A percentile compares a stretch with the other conserved stretches of the same genome.
Evolutionary conservation across 2,888 invertebrate species (phyloP).

Genomic region (Callyntrura sp.): DNA sequence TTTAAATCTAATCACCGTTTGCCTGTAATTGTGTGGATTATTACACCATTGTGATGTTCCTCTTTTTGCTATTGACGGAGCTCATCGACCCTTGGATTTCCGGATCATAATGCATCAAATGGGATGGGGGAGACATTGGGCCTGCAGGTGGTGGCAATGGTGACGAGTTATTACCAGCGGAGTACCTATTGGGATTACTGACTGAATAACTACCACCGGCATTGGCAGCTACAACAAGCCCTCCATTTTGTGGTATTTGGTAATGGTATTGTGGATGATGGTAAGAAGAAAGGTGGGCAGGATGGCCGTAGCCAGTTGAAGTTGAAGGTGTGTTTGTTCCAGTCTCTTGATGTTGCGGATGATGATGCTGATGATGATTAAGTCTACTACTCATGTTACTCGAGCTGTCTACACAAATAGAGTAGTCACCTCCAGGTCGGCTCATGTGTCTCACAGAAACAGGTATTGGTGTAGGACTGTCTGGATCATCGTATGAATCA

Average conservation of each 20-base stretch:
- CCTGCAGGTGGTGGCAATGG: conserved; percentile 69
- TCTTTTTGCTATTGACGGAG: conserved; percentile 86
- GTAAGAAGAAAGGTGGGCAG: conserved; percentile 61
- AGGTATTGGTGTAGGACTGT: conserved; percentile 83
- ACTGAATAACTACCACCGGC: conserved; percentile 62
- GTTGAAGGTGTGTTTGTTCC: conserved; percentile 60
- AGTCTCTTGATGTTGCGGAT: conserved; percentile 70
- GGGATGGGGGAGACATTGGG: conserved; percentile 74
- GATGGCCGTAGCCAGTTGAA: conserved; percentile 59
- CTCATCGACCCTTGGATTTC: conserved; percentile 87
- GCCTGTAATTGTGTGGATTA: background rate
- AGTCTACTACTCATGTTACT: conserved; percentile 76
- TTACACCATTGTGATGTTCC: conserved; percentile 89
- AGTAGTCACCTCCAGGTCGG: conserved; percentile 78
- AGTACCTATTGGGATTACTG: conserved; percentile 77
- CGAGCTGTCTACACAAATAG: conserved; percentile 81
- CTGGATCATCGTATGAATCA: conserved; percentile 83
- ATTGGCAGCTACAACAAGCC: conserved; percentile 71
- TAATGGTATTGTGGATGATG: conserved; percentile 79
- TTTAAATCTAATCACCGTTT: conserved; percentile 8
- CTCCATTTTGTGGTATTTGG: conserved; percentile 82
- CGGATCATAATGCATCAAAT: conserved; percentile 85
- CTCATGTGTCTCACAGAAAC: conserved; percentile 81
- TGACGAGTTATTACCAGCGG: conserved; percentile 72
- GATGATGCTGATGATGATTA: conserved; percentile 68